A percentile compares a stretch with the other conserved stretches of the same genome.
phyloP scores from a whole-genome alignment of 1,140 invertebrate species.

The Drosophila lacteicornis region DNA sequence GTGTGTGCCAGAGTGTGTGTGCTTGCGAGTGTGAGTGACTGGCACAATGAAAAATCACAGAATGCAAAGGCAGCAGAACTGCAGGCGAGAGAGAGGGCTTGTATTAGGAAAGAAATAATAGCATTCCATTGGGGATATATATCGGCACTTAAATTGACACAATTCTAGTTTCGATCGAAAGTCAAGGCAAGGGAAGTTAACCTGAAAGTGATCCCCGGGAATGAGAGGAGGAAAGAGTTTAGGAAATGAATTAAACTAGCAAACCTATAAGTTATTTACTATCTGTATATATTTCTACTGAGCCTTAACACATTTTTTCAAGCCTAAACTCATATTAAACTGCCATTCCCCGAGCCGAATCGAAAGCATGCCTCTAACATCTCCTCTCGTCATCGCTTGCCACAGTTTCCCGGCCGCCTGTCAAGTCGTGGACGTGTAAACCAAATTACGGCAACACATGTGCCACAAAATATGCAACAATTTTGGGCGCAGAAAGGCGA shows the following conservation, averaged over 20 bases:
- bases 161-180: slow-evolving; percentile 43
- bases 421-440: slow-evolving; percentile 63
- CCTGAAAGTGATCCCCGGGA: neutral
- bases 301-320: neutral
- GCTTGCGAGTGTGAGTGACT: slow-evolving; percentile 24
- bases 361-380: neutral
- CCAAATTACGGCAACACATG: slow-evolving; percentile 74
- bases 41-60: slow-evolving; percentile 74
- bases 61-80: slow-evolving; percentile 36
- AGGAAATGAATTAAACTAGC: no score
- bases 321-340: slow-evolving; percentile 34
- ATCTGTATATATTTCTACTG: no score
- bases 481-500: slow-evolving; percentile 40
- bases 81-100: slow-evolving; percentile 11
- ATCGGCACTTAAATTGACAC: slow-evolving; percentile 65
- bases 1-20: slow-evolving; percentile 19
- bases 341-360: slow-evolving; percentile 8
- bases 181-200: slow-evolving; percentile 46
- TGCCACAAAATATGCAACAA: slow-evolving; percentile 73
- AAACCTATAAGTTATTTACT: no score
- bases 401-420: slow-evolving; percentile 30
- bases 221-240: no score
- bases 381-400: slow-evolving; percentile 21
- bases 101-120: slow-evolving; percentile 49
- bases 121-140: slow-evolving; percentile 7